Evolutionary conservation across 1,140 invertebrate species (phyloP).

Genomic region (Zaprionus africanus): DNA sequence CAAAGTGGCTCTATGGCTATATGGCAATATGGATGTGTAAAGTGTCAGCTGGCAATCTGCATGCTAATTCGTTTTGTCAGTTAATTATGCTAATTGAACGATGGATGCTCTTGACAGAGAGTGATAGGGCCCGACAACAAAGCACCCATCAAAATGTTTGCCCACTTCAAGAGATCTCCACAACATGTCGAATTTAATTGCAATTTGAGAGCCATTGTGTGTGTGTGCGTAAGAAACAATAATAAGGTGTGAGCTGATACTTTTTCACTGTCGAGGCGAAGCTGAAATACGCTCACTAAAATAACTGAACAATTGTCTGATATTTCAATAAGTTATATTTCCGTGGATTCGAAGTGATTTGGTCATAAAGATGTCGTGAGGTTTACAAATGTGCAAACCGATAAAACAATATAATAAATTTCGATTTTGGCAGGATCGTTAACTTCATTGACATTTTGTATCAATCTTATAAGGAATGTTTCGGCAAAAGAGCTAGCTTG

Average conservation of each 20-base stretch:
- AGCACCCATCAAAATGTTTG: conserved; percentile 65
- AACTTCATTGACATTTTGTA: not conserved
- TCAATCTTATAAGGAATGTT: too few relatives aligned
- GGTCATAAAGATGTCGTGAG: not conserved
- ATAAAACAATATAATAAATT: not conserved
- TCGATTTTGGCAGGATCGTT: not conserved
- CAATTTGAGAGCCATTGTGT: conserved; percentile 60
- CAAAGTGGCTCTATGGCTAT: not conserved
- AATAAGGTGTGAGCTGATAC: conserved; percentile 9
- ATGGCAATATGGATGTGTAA: conserved; percentile 29
- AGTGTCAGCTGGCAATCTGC: conserved; percentile 60
- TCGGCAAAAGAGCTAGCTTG: not conserved
- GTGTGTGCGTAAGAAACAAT: conserved; percentile 36
- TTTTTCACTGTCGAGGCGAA: not conserved
- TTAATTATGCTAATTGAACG: conserved; percentile 82
- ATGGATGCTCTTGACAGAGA: conserved; percentile 79
- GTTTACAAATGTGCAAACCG: not conserved
- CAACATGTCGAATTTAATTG: conserved; percentile 74
- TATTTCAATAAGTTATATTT: not conserved
- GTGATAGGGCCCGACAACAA: conserved; percentile 65
- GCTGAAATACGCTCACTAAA: not conserved
- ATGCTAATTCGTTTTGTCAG: conserved; percentile 71
- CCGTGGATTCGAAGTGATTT: not conserved
- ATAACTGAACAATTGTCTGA: not conserved
- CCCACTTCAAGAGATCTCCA: conserved; percentile 56